Conservation (phyloP, 2,113 vertebrate species). For the Parotia lawesii region DNA sequence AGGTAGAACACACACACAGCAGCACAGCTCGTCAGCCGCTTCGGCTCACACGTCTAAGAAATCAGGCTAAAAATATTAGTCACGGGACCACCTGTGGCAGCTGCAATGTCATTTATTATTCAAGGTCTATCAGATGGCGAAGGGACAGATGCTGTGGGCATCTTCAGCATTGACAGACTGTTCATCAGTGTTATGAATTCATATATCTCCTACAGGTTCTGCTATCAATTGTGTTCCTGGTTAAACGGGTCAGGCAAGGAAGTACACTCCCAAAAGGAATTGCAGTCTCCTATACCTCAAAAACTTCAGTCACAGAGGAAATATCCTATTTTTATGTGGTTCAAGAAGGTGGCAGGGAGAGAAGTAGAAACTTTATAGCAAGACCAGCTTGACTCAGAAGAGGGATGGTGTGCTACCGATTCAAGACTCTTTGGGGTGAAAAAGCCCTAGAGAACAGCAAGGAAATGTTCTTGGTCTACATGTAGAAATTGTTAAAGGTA, state of each 20-base stretch:
- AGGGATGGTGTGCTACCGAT: background rate
- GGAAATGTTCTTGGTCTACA: background rate
- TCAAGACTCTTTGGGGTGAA: background rate
- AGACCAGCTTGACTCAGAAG: background rate
- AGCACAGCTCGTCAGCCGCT: background rate
- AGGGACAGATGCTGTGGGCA: background rate
- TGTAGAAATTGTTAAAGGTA: background rate
- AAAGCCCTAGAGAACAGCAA: background rate
- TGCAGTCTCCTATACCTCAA: background rate
- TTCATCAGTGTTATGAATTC: background rate
- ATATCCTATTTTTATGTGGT: background rate
- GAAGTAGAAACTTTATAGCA: background rate
- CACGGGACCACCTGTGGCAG: background rate
- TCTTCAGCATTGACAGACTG: background rate
- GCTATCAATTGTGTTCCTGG: rapidly evolving
- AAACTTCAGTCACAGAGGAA: background rate
- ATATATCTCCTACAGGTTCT: background rate
- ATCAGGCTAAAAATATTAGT: background rate
- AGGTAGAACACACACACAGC: background rate
- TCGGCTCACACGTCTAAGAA: background rate
- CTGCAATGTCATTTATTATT: background rate
- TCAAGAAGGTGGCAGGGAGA: background rate
- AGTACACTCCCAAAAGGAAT: background rate
- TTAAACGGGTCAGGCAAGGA: background rate
- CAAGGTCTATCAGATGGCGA: background rate